These are phyloP conservation scores for Microcebus jonahi DNA, from an alignment of 2,113 vertebrate genomes.

Conservation along the genomic window DNA sequence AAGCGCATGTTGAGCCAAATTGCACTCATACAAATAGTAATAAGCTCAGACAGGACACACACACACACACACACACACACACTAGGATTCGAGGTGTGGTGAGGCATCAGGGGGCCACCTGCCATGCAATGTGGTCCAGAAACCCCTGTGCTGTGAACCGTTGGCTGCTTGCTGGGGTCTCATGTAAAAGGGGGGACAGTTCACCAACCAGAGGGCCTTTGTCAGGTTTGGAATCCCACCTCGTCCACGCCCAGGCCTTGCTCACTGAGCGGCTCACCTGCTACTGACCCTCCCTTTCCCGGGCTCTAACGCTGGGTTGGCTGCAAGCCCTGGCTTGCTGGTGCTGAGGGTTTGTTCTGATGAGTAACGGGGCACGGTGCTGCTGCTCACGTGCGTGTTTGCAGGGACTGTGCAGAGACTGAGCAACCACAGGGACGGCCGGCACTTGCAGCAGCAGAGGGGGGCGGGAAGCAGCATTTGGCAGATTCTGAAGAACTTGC, in stretches of 20 bases:
- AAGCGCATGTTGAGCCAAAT: rapidly evolving
- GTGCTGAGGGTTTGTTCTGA: neutral
- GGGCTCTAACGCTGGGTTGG: rapidly evolving
- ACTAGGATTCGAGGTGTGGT: rapidly evolving
- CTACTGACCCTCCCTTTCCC: neutral
- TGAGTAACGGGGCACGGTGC: neutral
- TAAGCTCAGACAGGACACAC: too few relatives aligned
- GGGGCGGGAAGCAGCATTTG: rapidly evolving
- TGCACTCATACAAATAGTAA: rapidly evolving
- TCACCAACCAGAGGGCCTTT: too few relatives aligned
- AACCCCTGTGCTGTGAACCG: too few relatives aligned
- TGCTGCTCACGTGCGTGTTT: neutral
- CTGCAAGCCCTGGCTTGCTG: rapidly evolving
- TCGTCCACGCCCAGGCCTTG: rapidly evolving
- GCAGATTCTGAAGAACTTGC: neutral
- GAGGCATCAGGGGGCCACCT: neutral
- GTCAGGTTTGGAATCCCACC: neutral
- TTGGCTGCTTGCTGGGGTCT: too few relatives aligned
- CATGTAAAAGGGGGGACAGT: neutral
- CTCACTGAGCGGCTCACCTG: rapidly evolving
- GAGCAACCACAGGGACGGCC: neutral
- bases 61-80: rapidly evolving
- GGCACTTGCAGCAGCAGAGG: too few relatives aligned
- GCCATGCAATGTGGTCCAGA: rapidly evolving
- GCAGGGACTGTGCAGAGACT: neutral